Percentiles rank a stretch among this genome's conserved stretches.
Conservation (phyloP, 2,888 invertebrate genomes). For the Himalopsyche anomala region DNA sequence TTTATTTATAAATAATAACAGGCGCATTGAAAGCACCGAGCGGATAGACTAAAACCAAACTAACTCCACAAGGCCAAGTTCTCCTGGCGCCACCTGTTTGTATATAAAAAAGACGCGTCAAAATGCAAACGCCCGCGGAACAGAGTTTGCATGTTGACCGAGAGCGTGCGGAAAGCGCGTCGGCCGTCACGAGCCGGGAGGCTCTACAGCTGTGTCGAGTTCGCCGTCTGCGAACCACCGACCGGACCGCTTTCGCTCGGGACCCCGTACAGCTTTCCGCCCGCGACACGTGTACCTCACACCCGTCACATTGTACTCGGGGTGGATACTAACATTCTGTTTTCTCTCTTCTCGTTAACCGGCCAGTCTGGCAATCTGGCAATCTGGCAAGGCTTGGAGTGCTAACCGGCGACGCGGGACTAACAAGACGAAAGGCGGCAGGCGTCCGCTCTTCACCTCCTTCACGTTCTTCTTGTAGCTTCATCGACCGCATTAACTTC, state of each 20-base stretch:
- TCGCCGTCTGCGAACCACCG: neutral
- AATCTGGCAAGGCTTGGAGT: conserved; percentile 84
- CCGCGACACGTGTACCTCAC: conserved; percentile 26
- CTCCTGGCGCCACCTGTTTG: conserved; percentile 62
- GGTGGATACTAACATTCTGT: conserved; percentile 83
- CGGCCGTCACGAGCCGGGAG: conserved; percentile 48
- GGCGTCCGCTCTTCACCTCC: conserved; percentile 54
- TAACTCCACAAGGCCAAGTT: conserved; percentile 79
- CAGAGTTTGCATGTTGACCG: conserved; percentile 61
- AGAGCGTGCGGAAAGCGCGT: conserved; percentile 48
- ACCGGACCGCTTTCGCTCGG: neutral
- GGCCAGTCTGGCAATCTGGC: conserved; percentile 65
- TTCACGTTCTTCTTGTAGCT: conserved; percentile 50
- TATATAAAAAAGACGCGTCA: conserved; percentile 51
- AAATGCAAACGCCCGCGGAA: conserved; percentile 55
- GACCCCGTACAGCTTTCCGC: neutral
- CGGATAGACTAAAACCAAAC: conserved; percentile 72
- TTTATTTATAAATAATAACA: conserved; percentile 52
- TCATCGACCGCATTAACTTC: conserved; percentile 53
- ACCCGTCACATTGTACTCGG: conserved; percentile 52
- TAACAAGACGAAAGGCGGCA: conserved; percentile 69
- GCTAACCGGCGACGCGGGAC: conserved; percentile 81
- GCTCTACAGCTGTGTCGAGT: neutral
- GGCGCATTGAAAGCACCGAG: conserved; percentile 59
- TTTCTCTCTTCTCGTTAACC: conserved; percentile 84